Evolutionary conservation across 2,888 invertebrate genomes (phyloP), one percentile per base, ranked within the genome.

Genomic region (Drosophila longiperda): DNA sequence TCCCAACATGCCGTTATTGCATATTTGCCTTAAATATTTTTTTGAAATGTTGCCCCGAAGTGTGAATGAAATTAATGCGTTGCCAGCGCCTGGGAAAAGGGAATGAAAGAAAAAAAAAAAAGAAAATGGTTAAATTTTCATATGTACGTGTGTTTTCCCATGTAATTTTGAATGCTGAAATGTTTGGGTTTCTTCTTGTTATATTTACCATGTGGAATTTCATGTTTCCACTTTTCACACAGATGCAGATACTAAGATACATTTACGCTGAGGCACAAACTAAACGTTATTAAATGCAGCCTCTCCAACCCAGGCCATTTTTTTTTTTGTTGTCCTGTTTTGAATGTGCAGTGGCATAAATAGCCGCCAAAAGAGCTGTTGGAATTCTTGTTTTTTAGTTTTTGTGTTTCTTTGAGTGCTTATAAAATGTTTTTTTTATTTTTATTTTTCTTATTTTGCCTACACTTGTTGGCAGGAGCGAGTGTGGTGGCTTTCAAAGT

Each of bases 11-110:
- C 89, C 90, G 89, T 87, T 90, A 89, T 87, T 90, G 90, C 90
- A 88, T 90, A 89, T 88, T 87, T 83, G 85, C 78, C 84, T 77
- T 75, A 78, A 83, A 88, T 88, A 80, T 82, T 83, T 86, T 82
- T 76, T 69, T 66, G 50, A 81, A 81, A 71, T 75, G 75, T 73
- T 68, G 75, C 72, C 74, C 72, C 70, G 72, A 86, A 89, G 90
- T 91, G 91, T 90, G 91, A 91, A 90, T 87, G 90, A 90, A 90
- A 91, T 91, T 91, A 90, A 90, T 91, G 87, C 86, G 86, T 78
- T 88, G 79, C 75, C 57, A 74, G 73, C 72, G 90, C 61, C 68
- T 55, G 62, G 63, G 50, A 49, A 66, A 63, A 52, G 60, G 48
- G 60, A 50, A 45, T 23, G 48, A 53, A 50, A 49, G 52, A 45